Base-by-base conservation (phyloP, 2,888 invertebrate species). In the Pollenia labialis region DNA sequence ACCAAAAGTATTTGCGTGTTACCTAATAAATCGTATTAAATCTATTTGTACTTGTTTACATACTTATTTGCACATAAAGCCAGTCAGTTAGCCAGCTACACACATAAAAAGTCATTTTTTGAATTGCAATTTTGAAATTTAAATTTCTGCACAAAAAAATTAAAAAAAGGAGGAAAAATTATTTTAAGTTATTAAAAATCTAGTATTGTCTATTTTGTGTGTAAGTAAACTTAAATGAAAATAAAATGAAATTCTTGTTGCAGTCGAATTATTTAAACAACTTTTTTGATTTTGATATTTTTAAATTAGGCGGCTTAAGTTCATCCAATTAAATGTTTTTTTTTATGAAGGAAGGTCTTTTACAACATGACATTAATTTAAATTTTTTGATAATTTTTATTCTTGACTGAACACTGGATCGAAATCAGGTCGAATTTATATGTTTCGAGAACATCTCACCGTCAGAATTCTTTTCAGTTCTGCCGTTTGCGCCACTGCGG, bases 21-120 rank as follows among this genome's bases (percentile, higher is more conserved):
- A 75, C 50, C 60, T 18, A 75, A 75, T 62, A 75, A 75, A 75
- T 60, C 60, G 60, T 16, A 48, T 6, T 48, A 40, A 60, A 60
- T 14, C 16, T 32, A 40, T 69, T 52, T 40, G 40, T 74, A 74
- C 16, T 58, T 46, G 46, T 58, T 56, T 60, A 60, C 10, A n/a
- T 4, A 23, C 11, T 62, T 69, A 71, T 23, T 60, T 60, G 23
- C n/a, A 54, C 23, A 44, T 32, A 50, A 12, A 54, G 2, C 2
- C 40, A 23, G 14, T 0, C 23, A 46, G n/a, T 10, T 7, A 18
- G 32, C 12, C 40, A 52, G 18, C 23, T 2, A 50, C 42, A 64
- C 14, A 42, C 50, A 50, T 48, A 40, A 42, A 14, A 62, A 52
- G 62, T 50, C 18, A 18, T 72, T 56, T 56, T 46, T 48, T 46